These are phyloP conservation scores for Monomorium pharaonis DNA, from an alignment of 1,140 invertebrate species.

Conservation along the genomic window DNA sequence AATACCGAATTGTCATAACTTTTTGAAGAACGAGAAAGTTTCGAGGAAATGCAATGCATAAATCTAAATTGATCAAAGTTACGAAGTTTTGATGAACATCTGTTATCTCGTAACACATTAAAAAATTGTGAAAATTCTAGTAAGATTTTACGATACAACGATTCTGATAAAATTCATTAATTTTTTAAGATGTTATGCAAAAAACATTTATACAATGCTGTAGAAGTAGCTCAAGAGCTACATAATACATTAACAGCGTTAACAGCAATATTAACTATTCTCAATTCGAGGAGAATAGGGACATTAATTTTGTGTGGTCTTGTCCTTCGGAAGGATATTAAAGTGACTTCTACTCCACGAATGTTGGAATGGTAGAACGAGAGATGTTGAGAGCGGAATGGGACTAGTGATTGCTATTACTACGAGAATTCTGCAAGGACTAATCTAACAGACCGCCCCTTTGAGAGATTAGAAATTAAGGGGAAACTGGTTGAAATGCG, in stretches of 20 bases:
- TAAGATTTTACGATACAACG: not conserved
- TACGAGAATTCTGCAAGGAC: slow-evolving; percentile 19
- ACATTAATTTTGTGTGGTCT: not conserved
- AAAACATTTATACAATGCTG: not conserved
- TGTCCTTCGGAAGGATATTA: slow-evolving; percentile 21
- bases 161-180: not conserved
- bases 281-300: not conserved
- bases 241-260: not conserved
- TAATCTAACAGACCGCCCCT: slow-evolving; percentile 46
- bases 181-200: not conserved
- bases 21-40: slow-evolving; percentile 24
- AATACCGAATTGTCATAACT: slow-evolving; percentile 10
- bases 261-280: not conserved
- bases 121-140: not conserved
- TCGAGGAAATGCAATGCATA: not conserved
- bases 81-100: not conserved
- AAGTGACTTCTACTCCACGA: not conserved
- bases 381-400: not conserved
- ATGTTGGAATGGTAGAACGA: not conserved
- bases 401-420: slow-evolving; percentile 8
- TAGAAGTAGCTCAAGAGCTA: not conserved
- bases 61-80: not conserved
- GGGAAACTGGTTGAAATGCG: slow-evolving; percentile 13
- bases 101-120: not conserved
- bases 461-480: slow-evolving; percentile 57